These are phyloP conservation scores for Trogon melanurus DNA, from an alignment of 2,113 vertebrate species.

Conservation along the genomic window DNA sequence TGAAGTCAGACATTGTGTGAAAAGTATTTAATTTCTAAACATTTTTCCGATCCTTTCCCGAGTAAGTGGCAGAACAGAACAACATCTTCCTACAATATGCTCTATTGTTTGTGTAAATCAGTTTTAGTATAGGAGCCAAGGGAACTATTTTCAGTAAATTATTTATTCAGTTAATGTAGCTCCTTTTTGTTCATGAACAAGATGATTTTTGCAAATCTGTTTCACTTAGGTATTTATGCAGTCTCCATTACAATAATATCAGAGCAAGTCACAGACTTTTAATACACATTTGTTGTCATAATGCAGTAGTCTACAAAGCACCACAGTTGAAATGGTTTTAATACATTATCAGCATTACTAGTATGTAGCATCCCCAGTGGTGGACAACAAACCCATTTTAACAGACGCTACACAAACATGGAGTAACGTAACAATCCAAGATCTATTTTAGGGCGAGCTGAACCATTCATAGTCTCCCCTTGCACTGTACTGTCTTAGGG, in stretches of 20 bases:
- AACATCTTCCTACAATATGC: background rate
- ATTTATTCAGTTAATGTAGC: background rate
- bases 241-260: background rate
- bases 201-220: background rate
- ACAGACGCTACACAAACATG: background rate
- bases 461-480: background rate
- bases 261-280: background rate
- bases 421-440: background rate
- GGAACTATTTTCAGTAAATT: background rate
- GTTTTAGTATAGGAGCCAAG: background rate
- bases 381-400: background rate
- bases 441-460: background rate
- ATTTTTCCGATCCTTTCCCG: background rate
- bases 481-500: accelerated
- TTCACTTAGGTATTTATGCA: background rate
- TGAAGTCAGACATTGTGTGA: background rate
- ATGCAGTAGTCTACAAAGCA: background rate
- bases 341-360: background rate
- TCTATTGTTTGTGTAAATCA: background rate
- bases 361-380: background rate
- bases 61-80: background rate
- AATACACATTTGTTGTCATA: background rate
- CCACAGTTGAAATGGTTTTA: background rate
- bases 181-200: background rate
- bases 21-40: background rate